A percentile compares a stretch with the other conserved stretches of the same genome.
Evolutionary conservation across 2,797 vertebrate genomes (phyloP).

Genomic region (Urocyon cinereoargenteus): DNA sequence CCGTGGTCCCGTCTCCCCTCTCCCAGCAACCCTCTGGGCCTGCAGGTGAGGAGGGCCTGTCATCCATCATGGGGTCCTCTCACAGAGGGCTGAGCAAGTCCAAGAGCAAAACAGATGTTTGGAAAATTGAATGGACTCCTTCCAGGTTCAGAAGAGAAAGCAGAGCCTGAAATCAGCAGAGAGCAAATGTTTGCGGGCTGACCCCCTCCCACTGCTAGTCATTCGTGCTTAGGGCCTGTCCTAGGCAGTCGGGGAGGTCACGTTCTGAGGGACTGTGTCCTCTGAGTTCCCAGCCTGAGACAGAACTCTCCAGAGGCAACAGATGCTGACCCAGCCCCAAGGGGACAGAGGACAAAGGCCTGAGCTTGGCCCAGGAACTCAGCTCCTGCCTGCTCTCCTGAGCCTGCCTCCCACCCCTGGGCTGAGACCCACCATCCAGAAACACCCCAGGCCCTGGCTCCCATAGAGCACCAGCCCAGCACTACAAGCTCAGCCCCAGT

Average conservation of each 20-base stretch:
- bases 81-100: neutral
- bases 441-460: neutral
- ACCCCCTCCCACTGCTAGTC: neutral
- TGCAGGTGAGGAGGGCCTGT: neutral
- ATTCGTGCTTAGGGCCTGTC: accelerated
- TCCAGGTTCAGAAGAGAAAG: constrained; percentile 39
- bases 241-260: neutral
- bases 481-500: neutral
- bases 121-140: neutral
- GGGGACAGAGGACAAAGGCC: neutral
- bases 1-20: neutral
- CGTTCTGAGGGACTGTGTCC: neutral
- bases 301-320: neutral
- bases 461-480: neutral
- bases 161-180: neutral
- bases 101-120: neutral
- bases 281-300: neutral
- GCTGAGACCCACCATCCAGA: neutral
- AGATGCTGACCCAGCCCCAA: neutral
- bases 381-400: neutral
- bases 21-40: neutral
- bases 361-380: neutral
- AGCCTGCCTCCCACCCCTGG: neutral
- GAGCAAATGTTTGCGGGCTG: neutral
- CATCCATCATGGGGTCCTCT: neutral